Percentiles rank a stretch among this genome's conserved stretches.
Conservation (phyloP, 2,113 vertebrate species). For the Protobothrops flavoviridis region DNA sequence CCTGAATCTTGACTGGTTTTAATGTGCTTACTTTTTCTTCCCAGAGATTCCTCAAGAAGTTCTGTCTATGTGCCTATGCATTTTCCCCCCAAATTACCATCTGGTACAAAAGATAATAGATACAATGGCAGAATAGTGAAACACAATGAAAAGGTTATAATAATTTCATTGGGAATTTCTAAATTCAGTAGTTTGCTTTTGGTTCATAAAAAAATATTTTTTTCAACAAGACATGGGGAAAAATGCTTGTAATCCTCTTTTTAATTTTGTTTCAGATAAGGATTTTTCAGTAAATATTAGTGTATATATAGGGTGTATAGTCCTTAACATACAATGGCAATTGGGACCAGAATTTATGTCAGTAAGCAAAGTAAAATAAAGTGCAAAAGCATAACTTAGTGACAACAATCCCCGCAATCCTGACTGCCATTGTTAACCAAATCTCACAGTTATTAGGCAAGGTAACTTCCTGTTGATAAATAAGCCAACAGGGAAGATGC, state of each 20-base stretch:
- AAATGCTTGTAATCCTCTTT: neutral
- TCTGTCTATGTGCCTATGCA: neutral
- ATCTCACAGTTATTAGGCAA: neutral
- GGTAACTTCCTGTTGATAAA: neutral
- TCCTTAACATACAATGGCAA: neutral
- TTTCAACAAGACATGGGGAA: neutral
- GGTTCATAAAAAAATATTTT: neutral
- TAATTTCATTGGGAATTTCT: neutral
- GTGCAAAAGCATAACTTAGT: neutral
- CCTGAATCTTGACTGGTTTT: constrained; percentile 1
- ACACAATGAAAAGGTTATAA: neutral
- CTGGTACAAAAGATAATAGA: neutral
- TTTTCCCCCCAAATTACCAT: neutral
- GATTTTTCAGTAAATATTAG: neutral
- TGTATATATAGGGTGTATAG: neutral
- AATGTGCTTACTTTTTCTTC: neutral
- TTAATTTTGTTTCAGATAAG: neutral
- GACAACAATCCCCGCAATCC: neutral
- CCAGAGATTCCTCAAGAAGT: neutral
- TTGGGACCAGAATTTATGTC: neutral
- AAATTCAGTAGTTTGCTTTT: neutral
- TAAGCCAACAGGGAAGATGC: neutral
- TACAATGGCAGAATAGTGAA: neutral
- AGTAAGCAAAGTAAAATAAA: neutral
- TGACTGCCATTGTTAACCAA: neutral